Evolutionary conservation across 2,888 invertebrate genomes (phyloP).

Genomic region (Scelioninae gen. 1): DNA sequence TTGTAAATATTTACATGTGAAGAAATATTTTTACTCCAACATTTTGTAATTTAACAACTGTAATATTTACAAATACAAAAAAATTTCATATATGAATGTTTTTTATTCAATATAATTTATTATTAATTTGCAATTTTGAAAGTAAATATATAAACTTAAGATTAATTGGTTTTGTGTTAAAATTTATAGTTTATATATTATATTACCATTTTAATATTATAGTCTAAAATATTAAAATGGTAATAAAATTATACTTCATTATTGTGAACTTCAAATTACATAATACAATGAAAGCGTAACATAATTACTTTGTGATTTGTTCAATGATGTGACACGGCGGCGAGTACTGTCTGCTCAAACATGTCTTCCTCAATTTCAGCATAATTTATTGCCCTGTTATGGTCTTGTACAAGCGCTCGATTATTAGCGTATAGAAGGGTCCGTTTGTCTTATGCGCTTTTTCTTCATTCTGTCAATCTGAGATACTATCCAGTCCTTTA

Average conservation of each 20-base stretch:
- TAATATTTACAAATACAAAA: too few relatives aligned
- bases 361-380: slow-evolving; percentile 53
- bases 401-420: slow-evolving; percentile 43
- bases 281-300: slow-evolving; percentile 43
- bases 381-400: slow-evolving; percentile 51
- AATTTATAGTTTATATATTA: too few relatives aligned
- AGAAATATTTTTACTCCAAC: too few relatives aligned
- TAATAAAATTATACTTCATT: background rate
- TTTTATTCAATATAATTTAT: too few relatives aligned
- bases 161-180: too few relatives aligned
- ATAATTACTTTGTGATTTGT: slow-evolving; percentile 51
- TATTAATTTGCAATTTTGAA: too few relatives aligned
- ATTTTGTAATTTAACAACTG: too few relatives aligned
- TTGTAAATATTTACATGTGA: too few relatives aligned
- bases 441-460: slow-evolving; percentile 51
- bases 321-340: slow-evolving; percentile 36
- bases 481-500: slow-evolving; percentile 51
- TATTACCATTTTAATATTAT: too few relatives aligned
- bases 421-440: slow-evolving; percentile 47
- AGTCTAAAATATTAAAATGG: background rate
- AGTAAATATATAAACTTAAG: too few relatives aligned
- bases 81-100: too few relatives aligned
- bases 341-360: slow-evolving; percentile 46
- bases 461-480: slow-evolving; percentile 46
- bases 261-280: slow-evolving; percentile 4